These are phyloP conservation scores for Mus musculus DNA, from an alignment of 2,113 vertebrate species.

Conservation along the genomic window GRCm39 chr7:143075001-143075500, in stretches of 20 bases:
- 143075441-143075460: background rate
- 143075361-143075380: background rate
- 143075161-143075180: constrained; percentile 94
- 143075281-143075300: background rate
- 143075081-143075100: background rate
- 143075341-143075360: background rate
- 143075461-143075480: background rate
- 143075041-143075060: background rate
- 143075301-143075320: background rate
- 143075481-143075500: background rate
- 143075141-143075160: constrained; percentile 97
- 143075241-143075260: background rate
- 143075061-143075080: background rate
- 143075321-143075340: background rate
- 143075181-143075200: constrained; percentile 61
- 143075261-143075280: background rate
- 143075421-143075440: background rate
- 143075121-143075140: constrained; percentile 89
- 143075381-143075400: background rate
- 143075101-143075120: background rate
- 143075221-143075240: background rate
- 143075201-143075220: background rate
- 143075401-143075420: accelerated
- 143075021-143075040: background rate
- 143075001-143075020: background rate